A percentile compares a stretch with the other conserved stretches of the same genome.
phyloP scores from a whole-genome alignment of 2,797 vertebrate genomes.

The Podarcis lilfordi region DNA sequence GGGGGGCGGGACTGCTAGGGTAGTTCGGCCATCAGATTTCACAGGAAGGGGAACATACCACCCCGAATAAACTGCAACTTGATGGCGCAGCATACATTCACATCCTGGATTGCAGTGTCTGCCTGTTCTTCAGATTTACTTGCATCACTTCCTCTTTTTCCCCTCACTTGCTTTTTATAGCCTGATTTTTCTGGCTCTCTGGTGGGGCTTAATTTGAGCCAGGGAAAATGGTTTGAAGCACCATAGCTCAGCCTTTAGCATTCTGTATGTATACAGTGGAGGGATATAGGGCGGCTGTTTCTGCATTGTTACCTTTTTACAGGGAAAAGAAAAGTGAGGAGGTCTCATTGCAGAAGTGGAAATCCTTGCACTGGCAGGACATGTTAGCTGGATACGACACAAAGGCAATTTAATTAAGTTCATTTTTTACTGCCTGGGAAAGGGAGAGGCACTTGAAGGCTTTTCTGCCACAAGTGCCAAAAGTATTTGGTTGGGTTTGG shows the following conservation, averaged over 20 bases:
- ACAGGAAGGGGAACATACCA: not conserved
- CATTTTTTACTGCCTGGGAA: not conserved
- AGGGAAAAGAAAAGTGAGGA: no score
- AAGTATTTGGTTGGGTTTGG: not conserved
- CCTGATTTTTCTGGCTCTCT: not conserved
- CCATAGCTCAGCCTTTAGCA: not conserved
- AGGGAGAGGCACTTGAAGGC: not conserved
- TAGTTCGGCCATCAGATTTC: not conserved
- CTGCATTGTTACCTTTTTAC: no score
- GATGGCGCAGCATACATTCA: not conserved
- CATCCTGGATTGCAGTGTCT: conserved; percentile 4
- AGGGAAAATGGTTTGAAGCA: not conserved
- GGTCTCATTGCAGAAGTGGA: no score
- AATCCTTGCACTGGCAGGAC: no score
- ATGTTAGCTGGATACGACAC: no score
- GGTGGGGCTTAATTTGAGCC: not conserved
- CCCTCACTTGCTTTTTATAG: not conserved
- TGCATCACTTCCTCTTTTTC: not conserved
- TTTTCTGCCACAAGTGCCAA: not conserved
- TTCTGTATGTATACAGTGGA: not conserved
- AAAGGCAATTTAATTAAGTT: no score
- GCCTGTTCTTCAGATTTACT: not conserved
- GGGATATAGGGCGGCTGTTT: no score
- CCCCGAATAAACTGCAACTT: not conserved
- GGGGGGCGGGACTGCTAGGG: not conserved